A percentile compares a stretch with the other conserved stretches of the same genome.
phyloP scores from a whole-genome alignment of 2,888 invertebrate species.

The Ecliptopera silaceata region DNA sequence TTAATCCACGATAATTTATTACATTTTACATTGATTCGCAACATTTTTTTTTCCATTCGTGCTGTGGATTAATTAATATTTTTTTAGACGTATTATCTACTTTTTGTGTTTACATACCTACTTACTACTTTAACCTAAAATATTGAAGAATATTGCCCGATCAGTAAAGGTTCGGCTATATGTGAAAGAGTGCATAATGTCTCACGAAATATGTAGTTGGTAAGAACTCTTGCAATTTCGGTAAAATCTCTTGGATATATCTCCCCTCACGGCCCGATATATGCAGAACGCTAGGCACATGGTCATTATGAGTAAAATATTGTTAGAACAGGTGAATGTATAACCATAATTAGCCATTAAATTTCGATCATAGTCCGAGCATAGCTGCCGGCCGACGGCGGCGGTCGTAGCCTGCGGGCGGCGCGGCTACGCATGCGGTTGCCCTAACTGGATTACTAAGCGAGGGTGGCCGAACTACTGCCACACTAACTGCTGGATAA shows the following conservation, averaged over 20 bases:
- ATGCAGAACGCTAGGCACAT: too few relatives aligned
- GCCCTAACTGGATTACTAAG: constrained; percentile 70
- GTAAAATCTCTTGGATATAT: too few relatives aligned
- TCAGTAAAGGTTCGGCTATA: too few relatives aligned
- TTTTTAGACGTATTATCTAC: not conserved
- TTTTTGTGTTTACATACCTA: too few relatives aligned
- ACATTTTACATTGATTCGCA: constrained; percentile 33
- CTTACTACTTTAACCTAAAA: too few relatives aligned
- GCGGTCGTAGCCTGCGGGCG: constrained; percentile 44
- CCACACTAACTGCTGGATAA: constrained; percentile 35
- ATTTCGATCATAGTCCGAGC: constrained; percentile 64
- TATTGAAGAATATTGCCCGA: too few relatives aligned
- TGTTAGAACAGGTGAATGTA: constrained; percentile 53
- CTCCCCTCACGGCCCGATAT: too few relatives aligned
- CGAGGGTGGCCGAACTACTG: constrained; percentile 19
- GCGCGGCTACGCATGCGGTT: constrained; percentile 69
- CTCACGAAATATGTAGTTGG: too few relatives aligned
- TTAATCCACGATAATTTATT: constrained; percentile 47
- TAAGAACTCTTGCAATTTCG: too few relatives aligned
- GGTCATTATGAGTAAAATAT: not conserved
- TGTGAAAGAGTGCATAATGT: too few relatives aligned
- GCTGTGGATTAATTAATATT: not conserved
- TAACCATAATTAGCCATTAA: constrained; percentile 75
- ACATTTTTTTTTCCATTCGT: not conserved
- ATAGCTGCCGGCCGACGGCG: constrained; percentile 46